A percentile compares a stretch with the other conserved stretches of the same genome.
Conservation (phyloP, 2,888 invertebrate genomes). For the Calameuta filiformis region DNA sequence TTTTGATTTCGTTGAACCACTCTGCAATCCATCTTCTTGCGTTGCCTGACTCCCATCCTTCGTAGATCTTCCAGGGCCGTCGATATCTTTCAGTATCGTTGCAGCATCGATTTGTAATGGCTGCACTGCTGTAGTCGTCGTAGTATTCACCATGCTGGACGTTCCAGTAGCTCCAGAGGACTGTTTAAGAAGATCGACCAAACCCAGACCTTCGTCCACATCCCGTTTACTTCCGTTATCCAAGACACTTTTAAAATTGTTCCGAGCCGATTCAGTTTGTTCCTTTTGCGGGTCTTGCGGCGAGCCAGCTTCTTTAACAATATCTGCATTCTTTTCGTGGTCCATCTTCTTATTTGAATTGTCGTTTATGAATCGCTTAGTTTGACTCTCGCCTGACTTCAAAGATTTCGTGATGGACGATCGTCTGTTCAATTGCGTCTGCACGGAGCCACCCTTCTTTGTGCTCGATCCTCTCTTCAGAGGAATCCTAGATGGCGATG, state of each 20-base stretch:
- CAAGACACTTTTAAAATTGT: not conserved
- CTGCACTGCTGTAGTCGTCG: constrained; percentile 59
- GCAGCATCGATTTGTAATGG: constrained; percentile 57
- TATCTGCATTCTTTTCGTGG: not conserved
- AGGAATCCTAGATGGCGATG: constrained; percentile 58
- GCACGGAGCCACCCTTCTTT: not conserved
- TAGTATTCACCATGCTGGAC: constrained; percentile 59
- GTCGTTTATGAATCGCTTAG: not conserved
- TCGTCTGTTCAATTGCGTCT: not conserved
- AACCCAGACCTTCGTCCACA: constrained; percentile 34
- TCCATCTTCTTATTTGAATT: not conserved
- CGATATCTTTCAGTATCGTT: constrained; percentile 36
- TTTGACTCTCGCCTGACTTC: not conserved
- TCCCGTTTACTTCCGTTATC: not conserved
- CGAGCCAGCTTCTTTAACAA: not conserved
- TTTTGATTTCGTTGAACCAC: not conserved
- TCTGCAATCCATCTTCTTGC: not conserved
- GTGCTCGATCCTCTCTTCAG: constrained; percentile 33
- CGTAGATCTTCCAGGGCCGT: not conserved
- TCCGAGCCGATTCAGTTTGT: not conserved
- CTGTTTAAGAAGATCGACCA: constrained; percentile 53
- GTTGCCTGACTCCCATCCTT: not conserved
- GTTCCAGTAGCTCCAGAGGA: constrained; percentile 50
- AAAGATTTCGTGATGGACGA: not conserved
- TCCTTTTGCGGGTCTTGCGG: not conserved